Evolutionary conservation across 2,797 vertebrate genomes (phyloP).

Genomic region (Pogoniulus pusillus): DNA sequence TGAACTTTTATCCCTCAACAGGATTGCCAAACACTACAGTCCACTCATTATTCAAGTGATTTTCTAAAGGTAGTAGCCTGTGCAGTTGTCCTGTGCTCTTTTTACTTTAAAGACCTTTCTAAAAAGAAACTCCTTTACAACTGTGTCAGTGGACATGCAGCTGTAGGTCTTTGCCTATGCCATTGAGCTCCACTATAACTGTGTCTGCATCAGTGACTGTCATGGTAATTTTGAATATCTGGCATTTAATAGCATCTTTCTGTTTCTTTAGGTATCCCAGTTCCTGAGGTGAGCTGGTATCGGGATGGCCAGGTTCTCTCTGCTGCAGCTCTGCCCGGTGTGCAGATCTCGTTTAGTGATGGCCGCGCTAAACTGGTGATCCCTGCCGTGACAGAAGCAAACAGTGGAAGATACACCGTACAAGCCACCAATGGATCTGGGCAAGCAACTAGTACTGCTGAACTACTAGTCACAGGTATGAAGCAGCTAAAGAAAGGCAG

Average conservation of each 20-base stretch:
- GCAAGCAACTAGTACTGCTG: slow-evolving; percentile 97
- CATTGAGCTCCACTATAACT: background rate
- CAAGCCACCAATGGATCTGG: slow-evolving; percentile 97
- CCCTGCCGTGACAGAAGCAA: slow-evolving; percentile 87
- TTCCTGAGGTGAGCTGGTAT: slow-evolving; percentile 99
- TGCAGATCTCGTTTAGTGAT: slow-evolving; percentile 96
- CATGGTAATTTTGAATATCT: background rate
- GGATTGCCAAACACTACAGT: background rate
- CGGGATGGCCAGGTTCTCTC: slow-evolving; percentile 98
- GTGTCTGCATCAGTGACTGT: fast-evolving
- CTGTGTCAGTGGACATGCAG: background rate
- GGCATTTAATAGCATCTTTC: background rate
- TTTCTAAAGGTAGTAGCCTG: background rate
- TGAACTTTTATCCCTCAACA: background rate
- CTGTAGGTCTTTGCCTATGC: background rate
- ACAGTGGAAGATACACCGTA: slow-evolving; percentile 93
- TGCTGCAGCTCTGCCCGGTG: slow-evolving; percentile 89
- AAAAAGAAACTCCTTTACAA: background rate
- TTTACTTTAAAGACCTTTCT: background rate
- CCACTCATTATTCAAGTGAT: background rate
- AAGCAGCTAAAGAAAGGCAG: background rate
- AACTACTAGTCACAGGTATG: slow-evolving; percentile 94
- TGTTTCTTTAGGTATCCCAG: slow-evolving; percentile 85
- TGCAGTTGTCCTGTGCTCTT: background rate
- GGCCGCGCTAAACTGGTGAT: slow-evolving; percentile 95